Evolutionary conservation across 1,140 invertebrate species (phyloP).

Genomic region (Conus betulinus): DNA sequence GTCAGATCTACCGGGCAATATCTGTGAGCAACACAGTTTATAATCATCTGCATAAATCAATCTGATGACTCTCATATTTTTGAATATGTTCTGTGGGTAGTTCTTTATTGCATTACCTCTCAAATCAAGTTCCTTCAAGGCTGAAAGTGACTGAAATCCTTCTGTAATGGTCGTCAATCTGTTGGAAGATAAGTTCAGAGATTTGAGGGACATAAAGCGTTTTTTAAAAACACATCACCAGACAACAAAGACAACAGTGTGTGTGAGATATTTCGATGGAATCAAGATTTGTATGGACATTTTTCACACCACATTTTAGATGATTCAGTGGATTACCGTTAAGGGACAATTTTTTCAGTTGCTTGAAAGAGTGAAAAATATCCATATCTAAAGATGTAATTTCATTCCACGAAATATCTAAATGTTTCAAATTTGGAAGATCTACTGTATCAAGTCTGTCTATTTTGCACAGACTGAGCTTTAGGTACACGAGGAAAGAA

Average conservation of each 20-base stretch:
- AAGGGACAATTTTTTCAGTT: background rate
- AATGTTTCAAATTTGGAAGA: background rate
- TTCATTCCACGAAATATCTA: background rate
- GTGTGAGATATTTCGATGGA: background rate
- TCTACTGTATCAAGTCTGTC: background rate
- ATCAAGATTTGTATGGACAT: background rate
- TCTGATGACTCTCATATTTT: background rate
- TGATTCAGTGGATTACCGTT: background rate
- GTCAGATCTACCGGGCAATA: background rate
- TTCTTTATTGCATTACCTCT: background rate
- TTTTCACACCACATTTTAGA: background rate
- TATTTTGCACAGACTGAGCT: background rate
- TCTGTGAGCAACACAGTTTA: background rate
- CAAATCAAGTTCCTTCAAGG: background rate
- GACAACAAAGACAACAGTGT: background rate
- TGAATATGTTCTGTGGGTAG: background rate
- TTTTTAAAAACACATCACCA: background rate
- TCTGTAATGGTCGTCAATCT: background rate
- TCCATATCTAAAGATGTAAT: background rate
- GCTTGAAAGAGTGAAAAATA: background rate
- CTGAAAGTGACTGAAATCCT: background rate
- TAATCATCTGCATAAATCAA: slow-evolving; percentile 2
- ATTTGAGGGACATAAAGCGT: background rate
- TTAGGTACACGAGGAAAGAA: background rate
- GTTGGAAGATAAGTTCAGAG: background rate